Evolutionary conservation across 2,797 vertebrate species (phyloP).

Genomic region (Microctenopoma stevenorrisi): DNA sequence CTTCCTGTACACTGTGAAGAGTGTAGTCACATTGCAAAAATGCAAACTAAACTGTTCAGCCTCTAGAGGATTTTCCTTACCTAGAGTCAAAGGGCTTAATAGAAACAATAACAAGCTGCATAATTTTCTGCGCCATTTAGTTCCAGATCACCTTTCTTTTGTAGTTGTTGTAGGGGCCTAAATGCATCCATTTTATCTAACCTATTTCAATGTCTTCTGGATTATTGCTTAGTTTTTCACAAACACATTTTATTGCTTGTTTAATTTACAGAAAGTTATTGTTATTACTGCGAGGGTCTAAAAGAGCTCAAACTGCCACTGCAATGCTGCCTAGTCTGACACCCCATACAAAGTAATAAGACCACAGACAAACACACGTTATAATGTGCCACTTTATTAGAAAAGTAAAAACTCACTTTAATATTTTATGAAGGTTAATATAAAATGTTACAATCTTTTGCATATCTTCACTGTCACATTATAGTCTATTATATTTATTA

Average conservation of each 20-base stretch:
- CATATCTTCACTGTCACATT: conserved; percentile 83
- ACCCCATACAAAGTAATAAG: conserved; percentile 35
- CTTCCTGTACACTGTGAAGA: not conserved
- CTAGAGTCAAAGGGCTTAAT: not conserved
- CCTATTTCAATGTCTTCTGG: not conserved
- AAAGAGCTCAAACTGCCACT: conserved; percentile 1
- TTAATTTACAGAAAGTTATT: conserved; percentile 26
- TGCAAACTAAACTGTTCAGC: not conserved
- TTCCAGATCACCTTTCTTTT: not conserved
- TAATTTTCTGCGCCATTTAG: not conserved
- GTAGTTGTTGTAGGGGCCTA: not conserved
- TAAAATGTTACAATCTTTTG: conserved; percentile 89
- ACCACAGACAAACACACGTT: conserved; percentile 50
- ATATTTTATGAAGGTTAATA: conserved; percentile 86
- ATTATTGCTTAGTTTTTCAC: conserved; percentile 38
- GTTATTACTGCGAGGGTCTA: conserved; percentile 16
- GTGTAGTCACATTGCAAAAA: not conserved
- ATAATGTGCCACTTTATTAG: conserved; percentile 88
- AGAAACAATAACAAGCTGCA: conserved; percentile 2
- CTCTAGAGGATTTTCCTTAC: not conserved
- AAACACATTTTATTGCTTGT: conserved; percentile 28
- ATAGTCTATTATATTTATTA: conserved; percentile 75
- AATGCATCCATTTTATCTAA: conserved; percentile 9
- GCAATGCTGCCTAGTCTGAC: not conserved
- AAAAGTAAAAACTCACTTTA: conserved; percentile 90